Percentiles rank a stretch among this genome's conserved stretches.
These are phyloP conservation scores for Diploscapter pachys DNA, from an alignment of 1,140 invertebrate species.

Conservation along the genomic window DNA sequence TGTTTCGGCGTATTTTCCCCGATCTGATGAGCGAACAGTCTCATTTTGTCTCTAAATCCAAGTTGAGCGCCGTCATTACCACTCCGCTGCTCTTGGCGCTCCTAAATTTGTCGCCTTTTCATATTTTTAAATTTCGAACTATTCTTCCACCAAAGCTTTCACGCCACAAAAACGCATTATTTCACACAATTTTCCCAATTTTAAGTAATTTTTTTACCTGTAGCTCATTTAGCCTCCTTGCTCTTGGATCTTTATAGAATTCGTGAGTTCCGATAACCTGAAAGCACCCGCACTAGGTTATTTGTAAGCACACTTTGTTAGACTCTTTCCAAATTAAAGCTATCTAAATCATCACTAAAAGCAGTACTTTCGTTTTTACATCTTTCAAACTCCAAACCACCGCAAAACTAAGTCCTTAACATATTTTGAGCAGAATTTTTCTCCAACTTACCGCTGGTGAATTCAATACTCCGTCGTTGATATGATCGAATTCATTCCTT, in stretches of 20 bases:
- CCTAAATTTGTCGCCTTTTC: background rate
- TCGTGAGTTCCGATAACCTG: constrained; percentile 60
- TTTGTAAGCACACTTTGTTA: background rate
- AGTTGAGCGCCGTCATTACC: constrained; percentile 32
- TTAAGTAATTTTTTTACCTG: constrained; percentile 38
- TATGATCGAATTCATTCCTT: background rate
- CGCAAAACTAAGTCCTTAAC: constrained; percentile 6
- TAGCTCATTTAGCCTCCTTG: constrained; percentile 43
- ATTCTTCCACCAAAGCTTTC: constrained; percentile 2
- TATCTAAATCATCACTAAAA: background rate
- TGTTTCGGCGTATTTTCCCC: constrained; percentile 60
- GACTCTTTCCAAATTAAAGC: background rate
- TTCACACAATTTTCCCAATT: constrained; percentile 45
- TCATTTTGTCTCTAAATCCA: constrained; percentile 62
- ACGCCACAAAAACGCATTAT: constrained; percentile 8
- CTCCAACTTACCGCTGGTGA: background rate
- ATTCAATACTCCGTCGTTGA: too few relatives aligned
- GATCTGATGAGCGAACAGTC: constrained; percentile 60
- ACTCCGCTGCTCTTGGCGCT: background rate
- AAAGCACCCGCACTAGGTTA: background rate
- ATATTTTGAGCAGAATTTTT: constrained; percentile 14
- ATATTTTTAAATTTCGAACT: constrained; percentile 14
- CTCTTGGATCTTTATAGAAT: constrained; percentile 62
- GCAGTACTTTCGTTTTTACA: background rate
- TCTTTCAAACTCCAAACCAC: constrained; percentile 3